phyloP scores from a whole-genome alignment of 2,888 invertebrate species.

The Trisateles emortualis region DNA sequence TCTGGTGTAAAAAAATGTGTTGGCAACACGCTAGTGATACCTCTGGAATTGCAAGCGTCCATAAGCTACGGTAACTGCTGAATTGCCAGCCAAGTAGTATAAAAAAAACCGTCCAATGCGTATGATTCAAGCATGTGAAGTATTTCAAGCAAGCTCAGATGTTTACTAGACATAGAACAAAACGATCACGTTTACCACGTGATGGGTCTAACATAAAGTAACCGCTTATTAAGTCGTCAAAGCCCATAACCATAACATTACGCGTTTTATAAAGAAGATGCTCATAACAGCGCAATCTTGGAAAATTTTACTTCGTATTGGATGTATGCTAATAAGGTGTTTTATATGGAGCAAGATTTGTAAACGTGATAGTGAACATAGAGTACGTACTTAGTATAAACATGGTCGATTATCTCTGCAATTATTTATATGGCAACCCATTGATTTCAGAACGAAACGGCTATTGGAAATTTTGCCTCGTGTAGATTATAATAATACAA shows the following conservation, averaged over 20 bases:
- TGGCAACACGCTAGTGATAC: too few species aligned
- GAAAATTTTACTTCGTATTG: constrained; percentile 24
- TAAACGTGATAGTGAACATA: constrained; percentile 25
- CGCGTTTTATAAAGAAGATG: constrained; percentile 1
- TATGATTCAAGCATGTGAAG: too few species aligned
- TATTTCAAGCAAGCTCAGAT: too few species aligned
- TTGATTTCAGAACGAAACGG: not conserved
- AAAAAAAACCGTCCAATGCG: too few species aligned
- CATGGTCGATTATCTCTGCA: constrained; percentile 25
- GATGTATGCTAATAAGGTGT: constrained; percentile 22
- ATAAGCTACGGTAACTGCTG: too few species aligned
- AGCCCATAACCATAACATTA: constrained; percentile 8
- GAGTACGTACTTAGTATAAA: constrained; percentile 26
- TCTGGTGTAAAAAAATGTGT: too few species aligned
- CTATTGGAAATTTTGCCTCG: not conserved
- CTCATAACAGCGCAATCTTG: constrained; percentile 14
- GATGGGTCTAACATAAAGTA: not conserved
- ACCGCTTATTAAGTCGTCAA: constrained; percentile 5
- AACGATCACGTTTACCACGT: not conserved
- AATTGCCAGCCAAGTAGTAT: too few species aligned
- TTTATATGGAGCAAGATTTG: constrained; percentile 18
- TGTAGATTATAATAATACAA: too few species aligned
- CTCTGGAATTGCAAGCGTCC: too few species aligned
- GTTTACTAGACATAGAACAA: too few species aligned
- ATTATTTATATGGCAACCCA: constrained; percentile 17